Evolutionary conservation across 2,113 vertebrate species (phyloP).

Genomic region (Chamaetylas fuelleborni): DNA sequence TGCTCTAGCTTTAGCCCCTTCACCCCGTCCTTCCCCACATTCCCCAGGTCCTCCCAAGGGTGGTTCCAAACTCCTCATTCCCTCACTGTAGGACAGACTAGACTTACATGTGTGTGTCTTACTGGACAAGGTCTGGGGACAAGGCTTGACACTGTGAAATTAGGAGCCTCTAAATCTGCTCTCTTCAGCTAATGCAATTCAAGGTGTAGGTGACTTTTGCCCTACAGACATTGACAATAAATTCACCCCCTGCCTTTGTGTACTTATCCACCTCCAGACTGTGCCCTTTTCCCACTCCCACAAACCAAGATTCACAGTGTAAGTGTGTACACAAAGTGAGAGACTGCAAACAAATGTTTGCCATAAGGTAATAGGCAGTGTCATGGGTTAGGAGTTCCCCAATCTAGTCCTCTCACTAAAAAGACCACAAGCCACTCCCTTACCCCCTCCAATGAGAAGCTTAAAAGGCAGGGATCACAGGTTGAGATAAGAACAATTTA

Average conservation of each 20-base stretch:
- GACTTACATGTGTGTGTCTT: not conserved
- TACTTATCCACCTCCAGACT: not conserved
- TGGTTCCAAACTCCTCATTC: not conserved
- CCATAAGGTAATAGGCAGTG: not conserved
- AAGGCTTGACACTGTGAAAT: not conserved
- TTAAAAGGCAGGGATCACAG: not conserved
- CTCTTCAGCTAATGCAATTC: not conserved
- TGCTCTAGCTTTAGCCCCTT: not conserved
- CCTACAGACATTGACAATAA: not conserved
- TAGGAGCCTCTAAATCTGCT: not conserved
- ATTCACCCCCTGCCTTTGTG: not conserved
- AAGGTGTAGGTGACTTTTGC: not conserved
- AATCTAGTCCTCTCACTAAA: not conserved
- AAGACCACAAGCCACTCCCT: accelerated
- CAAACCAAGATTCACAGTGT: not conserved
- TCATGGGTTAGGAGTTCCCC: not conserved
- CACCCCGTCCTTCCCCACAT: not conserved
- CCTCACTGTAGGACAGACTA: accelerated
- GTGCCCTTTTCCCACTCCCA: not conserved
- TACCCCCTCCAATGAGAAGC: accelerated
- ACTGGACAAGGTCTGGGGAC: not conserved
- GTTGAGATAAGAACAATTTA: not conserved
- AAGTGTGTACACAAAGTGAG: accelerated
- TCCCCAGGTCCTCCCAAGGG: not conserved
- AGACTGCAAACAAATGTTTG: not conserved